These are phyloP conservation scores for Myathropa florea DNA, from an alignment of 2,888 invertebrate species.

Conservation along the genomic window DNA sequence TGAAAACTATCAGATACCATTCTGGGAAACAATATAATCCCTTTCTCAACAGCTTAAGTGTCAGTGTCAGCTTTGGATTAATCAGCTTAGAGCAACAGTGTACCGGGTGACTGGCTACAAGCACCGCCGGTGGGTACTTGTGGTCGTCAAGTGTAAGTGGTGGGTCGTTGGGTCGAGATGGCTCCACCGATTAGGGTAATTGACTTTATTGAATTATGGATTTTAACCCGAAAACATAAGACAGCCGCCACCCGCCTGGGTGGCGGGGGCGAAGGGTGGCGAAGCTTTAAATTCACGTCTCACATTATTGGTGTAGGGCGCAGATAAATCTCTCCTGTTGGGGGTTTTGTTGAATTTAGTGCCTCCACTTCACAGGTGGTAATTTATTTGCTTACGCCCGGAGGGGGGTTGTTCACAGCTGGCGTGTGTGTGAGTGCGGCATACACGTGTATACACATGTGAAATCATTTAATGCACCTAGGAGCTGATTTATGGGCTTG, in stretches of 20 bases:
- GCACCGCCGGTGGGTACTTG: background rate
- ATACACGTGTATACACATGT: background rate
- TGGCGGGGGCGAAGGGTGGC: too few species aligned
- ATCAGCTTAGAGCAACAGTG: conserved; percentile 56
- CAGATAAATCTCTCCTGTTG: background rate
- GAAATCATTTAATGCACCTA: conserved; percentile 23
- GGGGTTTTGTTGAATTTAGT: background rate
- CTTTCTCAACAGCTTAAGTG: conserved; percentile 63
- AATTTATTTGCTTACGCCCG: conserved; percentile 30
- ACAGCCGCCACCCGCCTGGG: too few species aligned
- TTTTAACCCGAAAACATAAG: conserved; percentile 12
- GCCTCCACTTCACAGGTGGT: conserved; percentile 26
- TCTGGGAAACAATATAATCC: conserved; percentile 55
- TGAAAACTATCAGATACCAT: conserved; percentile 27
- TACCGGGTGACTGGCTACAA: conserved; percentile 16
- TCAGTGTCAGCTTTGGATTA: conserved; percentile 53
- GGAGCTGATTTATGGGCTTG: conserved; percentile 21
- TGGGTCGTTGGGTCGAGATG: background rate
- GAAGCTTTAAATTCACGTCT: background rate
- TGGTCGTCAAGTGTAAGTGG: background rate
- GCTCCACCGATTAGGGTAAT: conserved; percentile 33
- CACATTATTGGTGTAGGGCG: background rate
- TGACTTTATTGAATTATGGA: conserved; percentile 52
- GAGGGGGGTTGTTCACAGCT: background rate
- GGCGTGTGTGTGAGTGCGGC: background rate